Percentiles rank a stretch among this genome's conserved stretches.
Evolutionary conservation across 1,140 invertebrate species (phyloP).

Genomic region (Apis florea): DNA sequence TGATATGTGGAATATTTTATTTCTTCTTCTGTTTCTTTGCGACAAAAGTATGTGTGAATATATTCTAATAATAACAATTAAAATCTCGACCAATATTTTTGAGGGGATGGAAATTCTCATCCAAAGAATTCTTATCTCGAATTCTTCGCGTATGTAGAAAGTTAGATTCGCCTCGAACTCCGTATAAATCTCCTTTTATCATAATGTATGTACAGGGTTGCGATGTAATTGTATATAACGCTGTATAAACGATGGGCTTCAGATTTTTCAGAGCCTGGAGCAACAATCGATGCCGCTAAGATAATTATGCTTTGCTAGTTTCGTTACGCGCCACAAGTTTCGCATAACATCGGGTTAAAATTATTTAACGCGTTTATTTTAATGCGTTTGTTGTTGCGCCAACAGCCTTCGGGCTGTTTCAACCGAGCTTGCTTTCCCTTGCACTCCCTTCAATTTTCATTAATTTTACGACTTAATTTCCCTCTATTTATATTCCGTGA

Average conservation of each 20-base stretch:
- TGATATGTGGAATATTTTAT: too few relatives aligned
- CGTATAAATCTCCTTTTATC: neutral
- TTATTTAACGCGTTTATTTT: neutral
- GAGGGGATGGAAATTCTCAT: too few relatives aligned
- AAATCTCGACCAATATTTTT: too few relatives aligned
- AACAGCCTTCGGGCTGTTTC: neutral
- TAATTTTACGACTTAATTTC: constrained; percentile 7
- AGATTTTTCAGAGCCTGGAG: neutral
- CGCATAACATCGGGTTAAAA: neutral
- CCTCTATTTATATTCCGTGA: neutral
- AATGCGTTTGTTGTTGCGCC: neutral
- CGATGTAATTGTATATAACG: neutral
- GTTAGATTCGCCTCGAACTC: too few relatives aligned
- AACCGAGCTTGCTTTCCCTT: neutral
- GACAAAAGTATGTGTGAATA: too few relatives aligned
- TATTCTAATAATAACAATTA: too few relatives aligned
- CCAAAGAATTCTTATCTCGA: neutral
- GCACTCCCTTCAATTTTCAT: too few relatives aligned
- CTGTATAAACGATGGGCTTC: neutral
- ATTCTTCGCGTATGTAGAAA: neutral
- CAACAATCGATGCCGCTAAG: too few relatives aligned
- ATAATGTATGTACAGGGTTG: neutral
- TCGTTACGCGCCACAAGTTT: neutral
- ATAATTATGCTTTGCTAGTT: constrained; percentile 3
- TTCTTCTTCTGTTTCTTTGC: too few relatives aligned